A percentile compares a stretch with the other conserved stretches of the same genome.
phyloP scores from a whole-genome alignment of 2,797 vertebrate species.

The Tapirus indicus region DNA sequence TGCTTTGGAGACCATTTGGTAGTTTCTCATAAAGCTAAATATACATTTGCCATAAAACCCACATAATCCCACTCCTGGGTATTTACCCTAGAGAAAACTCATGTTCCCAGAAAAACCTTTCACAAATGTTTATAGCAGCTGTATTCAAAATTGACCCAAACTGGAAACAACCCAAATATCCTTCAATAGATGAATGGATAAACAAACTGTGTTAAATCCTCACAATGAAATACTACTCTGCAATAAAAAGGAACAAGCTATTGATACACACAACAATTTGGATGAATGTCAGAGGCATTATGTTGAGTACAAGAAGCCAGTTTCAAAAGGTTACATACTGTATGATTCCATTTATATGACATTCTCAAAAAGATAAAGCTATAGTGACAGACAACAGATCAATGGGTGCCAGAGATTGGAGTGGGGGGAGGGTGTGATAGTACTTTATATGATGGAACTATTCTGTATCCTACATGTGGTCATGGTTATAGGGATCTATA shows the following conservation, averaged over 20 bases:
- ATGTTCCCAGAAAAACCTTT: background rate
- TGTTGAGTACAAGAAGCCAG: conserved; percentile 16
- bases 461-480: background rate
- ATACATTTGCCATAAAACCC: background rate
- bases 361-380: conserved; percentile 7
- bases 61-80: background rate
- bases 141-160: background rate
- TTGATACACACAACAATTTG: background rate
- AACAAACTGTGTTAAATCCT: background rate
- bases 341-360: background rate
- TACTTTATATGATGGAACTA: background rate
- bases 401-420: background rate
- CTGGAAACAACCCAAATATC: background rate
- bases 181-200: background rate
- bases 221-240: background rate
- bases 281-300: conserved; percentile 10
- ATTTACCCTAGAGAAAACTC: background rate
- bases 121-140: background rate
- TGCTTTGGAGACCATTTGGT: background rate
- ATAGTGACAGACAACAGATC: background rate
- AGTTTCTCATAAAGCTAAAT: conserved; percentile 41
- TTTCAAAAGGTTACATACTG: background rate
- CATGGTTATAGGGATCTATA: background rate
- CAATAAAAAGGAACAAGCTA: conserved; percentile 9
- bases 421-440: background rate